phyloP scores from a whole-genome alignment of 2,888 invertebrate species.

The Drosophila affinis region DNA sequence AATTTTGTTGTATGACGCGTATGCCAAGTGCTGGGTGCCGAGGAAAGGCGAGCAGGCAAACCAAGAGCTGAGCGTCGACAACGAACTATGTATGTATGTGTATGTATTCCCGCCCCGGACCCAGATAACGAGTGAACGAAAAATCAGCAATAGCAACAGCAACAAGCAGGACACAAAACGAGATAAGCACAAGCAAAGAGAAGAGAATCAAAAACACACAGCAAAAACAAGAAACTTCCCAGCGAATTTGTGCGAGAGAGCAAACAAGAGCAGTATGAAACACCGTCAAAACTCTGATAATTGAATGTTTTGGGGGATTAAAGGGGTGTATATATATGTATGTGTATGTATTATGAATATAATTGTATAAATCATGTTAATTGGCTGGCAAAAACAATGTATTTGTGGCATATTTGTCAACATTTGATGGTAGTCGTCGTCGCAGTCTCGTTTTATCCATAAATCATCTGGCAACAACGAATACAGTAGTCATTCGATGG shows the following conservation, averaged over 20 bases:
- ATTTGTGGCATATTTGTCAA: constrained; percentile 16
- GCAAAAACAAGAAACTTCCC: background rate
- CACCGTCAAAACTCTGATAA: background rate
- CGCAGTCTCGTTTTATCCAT: background rate
- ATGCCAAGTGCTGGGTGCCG: constrained; percentile 79
- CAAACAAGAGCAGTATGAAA: background rate
- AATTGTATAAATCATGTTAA: constrained; percentile 32
- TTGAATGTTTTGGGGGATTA: background rate
- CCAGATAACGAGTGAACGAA: constrained; percentile 7
- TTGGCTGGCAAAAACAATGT: constrained; percentile 18
- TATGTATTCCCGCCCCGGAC: no score
- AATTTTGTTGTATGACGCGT: constrained; percentile 80
- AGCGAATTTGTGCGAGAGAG: background rate
- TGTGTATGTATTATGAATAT: constrained; percentile 3
- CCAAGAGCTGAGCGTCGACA: constrained; percentile 6
- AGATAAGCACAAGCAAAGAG: background rate
- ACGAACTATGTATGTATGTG: background rate
- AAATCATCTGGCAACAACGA: constrained; percentile 6
- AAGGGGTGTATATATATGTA: background rate
- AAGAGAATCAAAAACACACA: background rate
- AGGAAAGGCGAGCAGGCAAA: constrained; percentile 69
- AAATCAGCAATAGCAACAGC: constrained; percentile 5
- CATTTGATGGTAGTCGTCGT: background rate
- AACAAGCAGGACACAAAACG: background rate
- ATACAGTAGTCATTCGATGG: background rate